Evolutionary conservation across 2,113 vertebrate species (phyloP).

Genomic region (Xyliphius kryptos): DNA sequence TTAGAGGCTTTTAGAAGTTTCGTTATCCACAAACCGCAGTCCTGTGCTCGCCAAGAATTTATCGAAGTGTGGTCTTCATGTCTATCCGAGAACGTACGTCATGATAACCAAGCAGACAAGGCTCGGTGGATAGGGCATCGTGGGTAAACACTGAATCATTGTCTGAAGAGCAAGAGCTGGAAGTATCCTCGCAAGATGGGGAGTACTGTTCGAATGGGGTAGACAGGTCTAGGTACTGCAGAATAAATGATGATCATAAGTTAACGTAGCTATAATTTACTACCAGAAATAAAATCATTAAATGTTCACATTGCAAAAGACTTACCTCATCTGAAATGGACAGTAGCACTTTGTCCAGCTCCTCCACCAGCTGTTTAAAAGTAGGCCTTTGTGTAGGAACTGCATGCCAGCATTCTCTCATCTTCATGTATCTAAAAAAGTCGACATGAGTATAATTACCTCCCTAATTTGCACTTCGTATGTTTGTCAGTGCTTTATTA

Average conservation of each 20-base stretch:
- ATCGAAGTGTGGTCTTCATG: constrained; percentile 50
- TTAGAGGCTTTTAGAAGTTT: constrained; percentile 30
- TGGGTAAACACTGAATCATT: constrained; percentile 94
- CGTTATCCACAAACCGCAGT: constrained; percentile 18
- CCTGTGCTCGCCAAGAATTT: constrained; percentile 21
- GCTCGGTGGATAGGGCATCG: constrained; percentile 74
- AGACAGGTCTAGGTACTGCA: constrained; percentile 90
- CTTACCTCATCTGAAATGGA: constrained; percentile 88
- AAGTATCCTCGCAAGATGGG: constrained; percentile 76
- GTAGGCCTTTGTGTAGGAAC: constrained; percentile 90
- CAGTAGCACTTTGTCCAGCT: constrained; percentile 81
- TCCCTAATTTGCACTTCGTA: not conserved
- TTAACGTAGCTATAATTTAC: no score
- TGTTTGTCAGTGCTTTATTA: not conserved
- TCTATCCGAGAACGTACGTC: constrained; percentile 56
- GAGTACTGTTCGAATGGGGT: constrained; percentile 95
- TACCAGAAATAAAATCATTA: no score
- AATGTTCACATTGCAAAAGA: no score
- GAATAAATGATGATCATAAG: not conserved
- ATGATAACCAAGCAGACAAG: constrained; percentile 76
- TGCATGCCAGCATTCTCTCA: constrained; percentile 95
- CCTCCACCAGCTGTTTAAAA: constrained; percentile 94
- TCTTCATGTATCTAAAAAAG: constrained; percentile 83
- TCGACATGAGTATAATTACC: not conserved
- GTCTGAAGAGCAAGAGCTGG: constrained; percentile 90